Evolutionary conservation across 1,140 invertebrate species (phyloP), one percentile per base, ranked within the genome.

Genomic region (Vanessa tameamea): DNA sequence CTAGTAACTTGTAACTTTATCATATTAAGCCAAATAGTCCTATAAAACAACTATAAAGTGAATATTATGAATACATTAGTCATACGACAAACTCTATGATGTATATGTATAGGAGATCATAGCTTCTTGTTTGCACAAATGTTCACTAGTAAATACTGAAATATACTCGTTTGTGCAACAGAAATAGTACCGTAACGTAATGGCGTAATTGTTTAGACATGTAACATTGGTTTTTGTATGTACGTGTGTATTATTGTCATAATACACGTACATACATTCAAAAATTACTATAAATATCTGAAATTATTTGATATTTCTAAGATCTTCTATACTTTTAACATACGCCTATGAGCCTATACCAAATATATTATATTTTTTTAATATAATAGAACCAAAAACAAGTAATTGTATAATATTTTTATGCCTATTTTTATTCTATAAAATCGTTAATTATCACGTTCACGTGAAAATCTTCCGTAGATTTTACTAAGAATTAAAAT

Each of bases 71-170:
- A 31, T 31, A 31, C 26, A 31, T 31, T 31, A 31, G 26, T 31
- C 26, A 31, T 31, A 31, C 26, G 26, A 31, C 26, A 31, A 31
- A 31, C 2, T 31, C 26, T 31, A 6, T 31, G 51, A 53, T 16
- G n/a, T 20, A 55, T 20, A 11, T 8, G n/a, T 55, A 55, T 20
- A n/a, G 9, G 5, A 7, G 11, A 37, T 61, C 14, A 15, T 61
- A 61, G 20, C 16, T 31, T 31, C 7, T 37, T 61, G 57, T 61
- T 61, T 61, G 57, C 13, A 37, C 57, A 61, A 15, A n/a, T 61
- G 57, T 61, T 61, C 26, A 26, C 57, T 37, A 31, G 23, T 61
- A 37, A 61, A 61, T 37, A 61, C 23, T 61, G 31, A 57, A 23
- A 13, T 57, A 11, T 57, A 37, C 16, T 37, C 12, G 48, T 51